A percentile compares a stretch with the other conserved stretches of the same genome.
These are phyloP conservation scores for Phrynocephalus versicolor DNA, from an alignment of 2,113 vertebrate species.

Conservation along the genomic window DNA sequence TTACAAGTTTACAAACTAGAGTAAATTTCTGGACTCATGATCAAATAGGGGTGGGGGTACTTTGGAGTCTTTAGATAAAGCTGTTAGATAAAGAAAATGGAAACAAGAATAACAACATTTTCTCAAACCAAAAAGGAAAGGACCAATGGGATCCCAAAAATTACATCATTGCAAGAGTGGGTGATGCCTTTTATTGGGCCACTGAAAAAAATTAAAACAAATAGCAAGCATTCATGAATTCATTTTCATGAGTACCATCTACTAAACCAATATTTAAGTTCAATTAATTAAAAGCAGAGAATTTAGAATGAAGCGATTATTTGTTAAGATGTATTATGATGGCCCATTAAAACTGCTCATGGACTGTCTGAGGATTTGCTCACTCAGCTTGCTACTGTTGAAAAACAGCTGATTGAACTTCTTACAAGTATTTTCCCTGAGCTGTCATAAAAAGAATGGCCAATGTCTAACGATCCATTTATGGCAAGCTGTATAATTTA, in stretches of 20 bases:
- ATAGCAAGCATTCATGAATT: no score
- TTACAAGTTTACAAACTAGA: not conserved
- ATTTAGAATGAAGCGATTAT: constrained; percentile 1
- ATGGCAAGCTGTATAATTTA: constrained; percentile 14
- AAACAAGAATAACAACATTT: no score
- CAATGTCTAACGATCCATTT: not conserved
- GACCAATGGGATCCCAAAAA: no score
- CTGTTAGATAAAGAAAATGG: no score
- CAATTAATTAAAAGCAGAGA: not conserved
- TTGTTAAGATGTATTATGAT: not conserved
- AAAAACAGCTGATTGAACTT: constrained; percentile 1
- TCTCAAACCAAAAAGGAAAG: no score
- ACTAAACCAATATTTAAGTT: not conserved
- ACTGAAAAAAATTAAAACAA: no score
- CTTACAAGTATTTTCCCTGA: not conserved
- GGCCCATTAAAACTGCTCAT: not conserved
- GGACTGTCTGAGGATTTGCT: not conserved
- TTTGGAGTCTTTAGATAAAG: no score
- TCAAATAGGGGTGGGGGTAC: no score
- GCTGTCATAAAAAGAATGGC: not conserved
- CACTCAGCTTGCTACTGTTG: not conserved
- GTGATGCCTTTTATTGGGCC: no score
- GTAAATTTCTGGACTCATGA: not conserved
- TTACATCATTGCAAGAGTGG: no score
- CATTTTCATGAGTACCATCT: not conserved